phyloP scores from a whole-genome alignment of 2,888 invertebrate species.

The Luperina nickerlii region DNA sequence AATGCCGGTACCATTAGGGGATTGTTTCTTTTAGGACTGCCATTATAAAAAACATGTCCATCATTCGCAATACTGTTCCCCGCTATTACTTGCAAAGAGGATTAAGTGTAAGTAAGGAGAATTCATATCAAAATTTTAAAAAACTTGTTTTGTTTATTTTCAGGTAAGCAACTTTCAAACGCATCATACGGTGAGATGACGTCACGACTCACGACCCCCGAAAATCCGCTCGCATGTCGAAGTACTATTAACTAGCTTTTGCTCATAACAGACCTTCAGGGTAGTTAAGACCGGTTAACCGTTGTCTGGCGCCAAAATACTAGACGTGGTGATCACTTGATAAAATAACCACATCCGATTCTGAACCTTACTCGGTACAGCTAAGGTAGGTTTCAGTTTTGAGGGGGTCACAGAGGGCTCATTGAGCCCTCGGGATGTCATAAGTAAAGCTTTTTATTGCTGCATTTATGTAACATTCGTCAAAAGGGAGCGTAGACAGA shows the following conservation, averaged over 20 bases:
- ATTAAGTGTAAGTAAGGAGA: background rate
- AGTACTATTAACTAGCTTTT: constrained; percentile 70
- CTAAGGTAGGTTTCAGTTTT: constrained; percentile 51
- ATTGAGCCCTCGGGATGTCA: constrained; percentile 64
- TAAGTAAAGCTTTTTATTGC: constrained; percentile 67
- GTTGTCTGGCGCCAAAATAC: constrained; percentile 85
- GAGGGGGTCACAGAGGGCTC: constrained; percentile 49
- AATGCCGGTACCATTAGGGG: constrained; percentile 35
- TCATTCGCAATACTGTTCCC: constrained; percentile 10
- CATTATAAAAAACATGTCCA: constrained; percentile 15
- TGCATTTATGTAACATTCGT: constrained; percentile 66
- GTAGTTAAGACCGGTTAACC: constrained; percentile 75
- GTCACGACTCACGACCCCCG: constrained; percentile 54
- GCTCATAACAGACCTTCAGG: constrained; percentile 74
- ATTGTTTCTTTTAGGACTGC: constrained; percentile 19
- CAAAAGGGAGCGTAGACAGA: constrained; percentile 66
- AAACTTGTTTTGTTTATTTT: constrained; percentile 39
- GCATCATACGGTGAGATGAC: constrained; percentile 45
- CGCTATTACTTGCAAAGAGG: background rate
- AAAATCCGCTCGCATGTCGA: constrained; percentile 69
- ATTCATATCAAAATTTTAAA: background rate
- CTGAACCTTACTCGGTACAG: constrained; percentile 37
- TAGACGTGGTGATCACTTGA: constrained; percentile 71
- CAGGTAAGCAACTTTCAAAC: constrained; percentile 59
- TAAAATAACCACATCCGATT: constrained; percentile 41